Conservation (phyloP, 2,888 invertebrate species). For the Thereva unica region DNA sequence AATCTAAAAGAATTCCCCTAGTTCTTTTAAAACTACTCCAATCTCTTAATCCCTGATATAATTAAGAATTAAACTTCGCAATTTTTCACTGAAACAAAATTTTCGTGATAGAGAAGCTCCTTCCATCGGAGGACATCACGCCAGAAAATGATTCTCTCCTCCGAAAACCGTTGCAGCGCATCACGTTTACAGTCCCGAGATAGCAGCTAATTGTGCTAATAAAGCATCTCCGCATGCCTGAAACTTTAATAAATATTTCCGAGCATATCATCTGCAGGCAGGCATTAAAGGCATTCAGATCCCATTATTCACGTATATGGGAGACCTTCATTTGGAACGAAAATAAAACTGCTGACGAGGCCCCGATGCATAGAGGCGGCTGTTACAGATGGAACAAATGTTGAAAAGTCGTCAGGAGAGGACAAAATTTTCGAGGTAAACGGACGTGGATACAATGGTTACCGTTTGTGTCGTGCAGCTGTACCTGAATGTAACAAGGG, state of each 20-base stretch:
- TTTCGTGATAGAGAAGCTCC: conserved; percentile 24
- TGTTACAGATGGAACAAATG: conserved; percentile 23
- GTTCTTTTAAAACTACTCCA: no score
- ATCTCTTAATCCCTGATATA: no score
- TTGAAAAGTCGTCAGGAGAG: conserved; percentile 30
- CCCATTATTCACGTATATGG: conserved; percentile 33
- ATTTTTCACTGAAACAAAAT: background rate
- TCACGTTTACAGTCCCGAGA: conserved; percentile 26
- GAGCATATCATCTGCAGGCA: conserved; percentile 19
- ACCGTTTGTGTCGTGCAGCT: conserved; percentile 35
- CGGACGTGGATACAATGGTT: conserved; percentile 33
- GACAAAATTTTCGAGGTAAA: conserved; percentile 35
- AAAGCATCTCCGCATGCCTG: conserved; percentile 26
- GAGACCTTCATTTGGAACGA: conserved; percentile 27
- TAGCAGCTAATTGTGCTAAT: conserved; percentile 28
- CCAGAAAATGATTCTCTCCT: conserved; percentile 14
- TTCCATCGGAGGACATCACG: conserved; percentile 15
- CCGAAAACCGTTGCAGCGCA: conserved; percentile 27
- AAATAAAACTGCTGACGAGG: conserved; percentile 22
- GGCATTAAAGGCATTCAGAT: background rate
- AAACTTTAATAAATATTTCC: conserved; percentile 26
- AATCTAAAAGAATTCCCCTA: no score
- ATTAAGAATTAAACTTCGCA: no score
- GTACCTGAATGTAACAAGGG: conserved; percentile 24
- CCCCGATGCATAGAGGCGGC: conserved; percentile 6